Percentiles rank a stretch among this genome's conserved stretches.
phyloP scores from a whole-genome alignment of 2,888 invertebrate genomes.

The Chymomyza fuscimana region DNA sequence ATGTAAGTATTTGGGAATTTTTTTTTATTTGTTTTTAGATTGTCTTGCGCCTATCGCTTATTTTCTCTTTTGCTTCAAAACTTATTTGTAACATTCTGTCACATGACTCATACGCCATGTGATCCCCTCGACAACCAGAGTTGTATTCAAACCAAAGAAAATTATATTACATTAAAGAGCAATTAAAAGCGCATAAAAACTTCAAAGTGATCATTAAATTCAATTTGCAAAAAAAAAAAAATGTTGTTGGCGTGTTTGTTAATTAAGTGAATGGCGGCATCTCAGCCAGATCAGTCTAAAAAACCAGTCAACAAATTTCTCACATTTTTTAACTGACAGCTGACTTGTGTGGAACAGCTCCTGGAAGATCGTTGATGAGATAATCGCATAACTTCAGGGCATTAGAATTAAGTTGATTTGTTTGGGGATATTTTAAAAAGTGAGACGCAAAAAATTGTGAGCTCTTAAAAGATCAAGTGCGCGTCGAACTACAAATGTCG shows the following conservation, averaged over 20 bases:
- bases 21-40: background rate
- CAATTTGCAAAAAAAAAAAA: constrained; percentile 31
- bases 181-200: constrained; percentile 56
- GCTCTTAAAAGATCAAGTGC: too few relatives aligned
- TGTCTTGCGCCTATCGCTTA: background rate
- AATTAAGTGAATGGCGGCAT: constrained; percentile 38
- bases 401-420: background rate
- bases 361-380: background rate
- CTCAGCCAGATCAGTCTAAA: background rate
- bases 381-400: background rate
- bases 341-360: background rate
- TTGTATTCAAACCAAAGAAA: background rate
- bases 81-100: background rate
- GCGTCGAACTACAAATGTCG: too few relatives aligned
- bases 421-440: background rate
- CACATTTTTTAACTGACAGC: constrained; percentile 36
- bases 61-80: too few relatives aligned
- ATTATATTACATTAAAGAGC: constrained; percentile 12
- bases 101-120: constrained; percentile 54
- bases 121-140: constrained; percentile 6
- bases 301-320: constrained; percentile 35
- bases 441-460: too few relatives aligned
- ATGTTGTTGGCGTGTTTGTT: constrained; percentile 46
- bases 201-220: constrained; percentile 38
- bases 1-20: background rate